Evolutionary conservation across 2,113 vertebrate genomes (phyloP), one percentile per base, ranked within the genome.

Genomic region (Balaeniceps rex): DNA sequence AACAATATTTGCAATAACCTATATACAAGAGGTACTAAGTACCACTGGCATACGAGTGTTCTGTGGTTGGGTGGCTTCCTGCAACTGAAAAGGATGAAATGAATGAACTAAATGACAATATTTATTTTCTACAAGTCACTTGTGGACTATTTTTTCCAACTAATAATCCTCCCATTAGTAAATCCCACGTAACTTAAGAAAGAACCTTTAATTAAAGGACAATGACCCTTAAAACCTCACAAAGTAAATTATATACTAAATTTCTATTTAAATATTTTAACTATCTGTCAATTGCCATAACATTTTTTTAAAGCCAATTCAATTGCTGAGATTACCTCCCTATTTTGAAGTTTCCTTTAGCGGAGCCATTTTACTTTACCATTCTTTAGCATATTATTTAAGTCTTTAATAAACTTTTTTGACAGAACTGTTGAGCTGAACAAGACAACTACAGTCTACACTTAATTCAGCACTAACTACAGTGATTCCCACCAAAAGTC

Each of bases 1-100:
- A 99, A 98, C 98, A 98, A 98, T 98, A 98, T 98, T 98, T 99
- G 98, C 98, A 98, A 98, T 98, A 98, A 98, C 98, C 97, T 99
- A 99, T 99, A 98, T 98, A 99, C 98, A 99, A 98, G 98, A 98
- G 98, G 98, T 98, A 98, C 98, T 97, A 97, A 97, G 98, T 98
- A 98, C 98, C 98, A 98, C 98, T 98, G 98, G 98, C 98, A 96
- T 98, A 97, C 96, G 98, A 98, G 97, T 97, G 96, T 98, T 96
- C 91, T 98, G 97, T 98, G 98, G 96, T 95, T 95, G 97, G 98
- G 97, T 97, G 97, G 96, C 97, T 98, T 98, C 97, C 97, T 98
- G 98, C 95, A 98, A 98, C 98, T 98, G 96, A 98, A 98, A 98
- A 98, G 60, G 94, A 97, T 97, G 98, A 98, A 98, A 98, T 95